Evolutionary conservation across 2,113 vertebrate genomes (phyloP).

Genomic region (Hipposideros armiger): DNA sequence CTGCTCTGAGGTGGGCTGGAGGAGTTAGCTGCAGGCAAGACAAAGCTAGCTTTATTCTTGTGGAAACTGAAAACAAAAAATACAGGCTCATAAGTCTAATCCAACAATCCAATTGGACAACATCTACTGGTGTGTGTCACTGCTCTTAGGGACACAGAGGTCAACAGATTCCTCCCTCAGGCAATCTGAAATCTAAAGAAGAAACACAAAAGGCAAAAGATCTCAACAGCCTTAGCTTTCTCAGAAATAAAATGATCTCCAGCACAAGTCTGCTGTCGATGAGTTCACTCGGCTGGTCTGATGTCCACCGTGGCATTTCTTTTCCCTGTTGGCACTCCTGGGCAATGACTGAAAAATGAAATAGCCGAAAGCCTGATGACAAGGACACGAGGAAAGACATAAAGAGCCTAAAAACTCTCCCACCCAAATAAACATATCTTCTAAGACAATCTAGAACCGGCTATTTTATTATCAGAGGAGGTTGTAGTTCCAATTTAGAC

Average conservation of each 20-base stretch:
- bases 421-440: background rate
- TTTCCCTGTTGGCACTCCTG: background rate
- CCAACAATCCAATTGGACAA: background rate
- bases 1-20: background rate
- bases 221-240: background rate
- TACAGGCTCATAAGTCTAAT: background rate
- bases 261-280: background rate
- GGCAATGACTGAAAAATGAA: background rate
- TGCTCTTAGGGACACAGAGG: background rate
- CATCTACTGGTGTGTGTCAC: background rate
- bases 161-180: background rate
- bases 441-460: background rate
- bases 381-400: background rate
- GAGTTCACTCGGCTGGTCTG: background rate
- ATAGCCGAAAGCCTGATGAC: background rate
- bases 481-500: constrained; percentile 33
- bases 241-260: background rate
- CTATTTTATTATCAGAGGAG: constrained; percentile 11
- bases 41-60: background rate
- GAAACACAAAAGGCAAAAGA: background rate
- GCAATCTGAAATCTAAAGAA: background rate
- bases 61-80: background rate
- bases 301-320: background rate
- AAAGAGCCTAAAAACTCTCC: background rate
- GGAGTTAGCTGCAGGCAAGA: background rate